A percentile compares a stretch with the other conserved stretches of the same genome.
Evolutionary conservation across 2,113 vertebrate species (phyloP).

Genomic region (Polypterus bichir): DNA sequence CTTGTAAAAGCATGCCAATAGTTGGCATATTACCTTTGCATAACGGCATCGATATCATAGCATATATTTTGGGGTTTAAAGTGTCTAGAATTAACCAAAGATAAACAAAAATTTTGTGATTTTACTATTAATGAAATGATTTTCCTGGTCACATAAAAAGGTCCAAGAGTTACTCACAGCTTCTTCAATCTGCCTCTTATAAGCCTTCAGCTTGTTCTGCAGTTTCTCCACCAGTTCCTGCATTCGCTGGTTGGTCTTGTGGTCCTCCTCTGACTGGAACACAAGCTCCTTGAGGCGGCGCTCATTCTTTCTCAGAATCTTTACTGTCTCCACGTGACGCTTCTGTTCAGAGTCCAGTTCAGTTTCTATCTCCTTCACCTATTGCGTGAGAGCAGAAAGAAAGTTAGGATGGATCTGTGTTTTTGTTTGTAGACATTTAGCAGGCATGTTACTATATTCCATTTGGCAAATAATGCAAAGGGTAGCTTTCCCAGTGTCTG

Average conservation of each 20-base stretch:
- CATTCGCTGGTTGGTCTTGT: conserved; percentile 48
- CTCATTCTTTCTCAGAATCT: conserved; percentile 43
- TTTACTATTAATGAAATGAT: too few relatives aligned
- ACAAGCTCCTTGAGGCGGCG: conserved; percentile 40
- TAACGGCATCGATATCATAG: too few relatives aligned
- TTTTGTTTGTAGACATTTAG: not conserved
- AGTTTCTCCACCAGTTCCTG: conserved; percentile 51
- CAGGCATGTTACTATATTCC: not conserved
- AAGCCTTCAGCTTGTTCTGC: conserved; percentile 49
- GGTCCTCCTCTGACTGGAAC: conserved; percentile 51
- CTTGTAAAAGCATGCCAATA: too few relatives aligned
- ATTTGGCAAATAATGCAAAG: not conserved
- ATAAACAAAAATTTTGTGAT: too few relatives aligned
- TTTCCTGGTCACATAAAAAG: too few relatives aligned
- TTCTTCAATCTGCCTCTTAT: conserved; percentile 46
- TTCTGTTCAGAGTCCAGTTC: conserved; percentile 48
- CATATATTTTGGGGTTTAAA: too few relatives aligned
- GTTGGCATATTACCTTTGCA: too few relatives aligned
- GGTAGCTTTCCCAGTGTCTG: too few relatives aligned
- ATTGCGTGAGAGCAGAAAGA: conserved; percentile 8
- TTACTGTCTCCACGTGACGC: conserved; percentile 33
- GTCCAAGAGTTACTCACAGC: conserved; percentile 16
- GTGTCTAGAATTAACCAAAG: too few relatives aligned
- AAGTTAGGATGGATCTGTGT: not conserved
- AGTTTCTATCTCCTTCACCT: conserved; percentile 47